Evolutionary conservation across 2,888 invertebrate species (phyloP).

Genomic region (Willowsia nigromaculata): DNA sequence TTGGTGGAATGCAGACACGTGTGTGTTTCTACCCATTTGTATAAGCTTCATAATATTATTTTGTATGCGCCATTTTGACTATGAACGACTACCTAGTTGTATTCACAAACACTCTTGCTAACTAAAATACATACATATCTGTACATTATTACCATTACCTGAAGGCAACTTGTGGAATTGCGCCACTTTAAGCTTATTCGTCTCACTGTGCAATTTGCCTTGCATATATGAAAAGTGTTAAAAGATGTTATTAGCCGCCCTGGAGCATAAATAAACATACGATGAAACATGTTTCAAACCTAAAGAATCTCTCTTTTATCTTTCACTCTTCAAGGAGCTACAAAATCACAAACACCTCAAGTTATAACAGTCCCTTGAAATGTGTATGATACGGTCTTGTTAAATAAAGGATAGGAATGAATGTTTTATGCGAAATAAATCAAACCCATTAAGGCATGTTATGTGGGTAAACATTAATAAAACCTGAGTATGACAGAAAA

Average conservation of each 20-base stretch:
- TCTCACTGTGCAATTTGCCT: background rate
- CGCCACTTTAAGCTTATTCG: background rate
- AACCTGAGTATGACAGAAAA: background rate
- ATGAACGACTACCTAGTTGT: background rate
- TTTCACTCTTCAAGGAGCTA: background rate
- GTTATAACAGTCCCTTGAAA: background rate
- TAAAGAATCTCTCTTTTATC: background rate
- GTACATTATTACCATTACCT: background rate
- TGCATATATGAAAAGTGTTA: background rate
- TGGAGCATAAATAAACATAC: slow-evolving; percentile 40
- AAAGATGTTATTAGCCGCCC: slow-evolving; percentile 34
- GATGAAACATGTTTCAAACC: slow-evolving; percentile 13
- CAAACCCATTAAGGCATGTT: background rate
- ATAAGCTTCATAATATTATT: no score
- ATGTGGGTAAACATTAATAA: background rate
- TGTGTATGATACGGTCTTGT: background rate
- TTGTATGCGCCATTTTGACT: background rate
- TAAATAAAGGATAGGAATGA: background rate
- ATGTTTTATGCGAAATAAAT: background rate
- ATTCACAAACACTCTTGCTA: background rate
- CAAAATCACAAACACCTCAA: background rate
- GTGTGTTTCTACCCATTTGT: background rate
- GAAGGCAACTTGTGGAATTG: background rate
- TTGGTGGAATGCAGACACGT: slow-evolving; percentile 3
- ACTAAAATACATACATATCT: background rate